A percentile compares a stretch with the other conserved stretches of the same genome.
Evolutionary conservation across 2,113 vertebrate genomes (phyloP).

Genomic region (Zingel zingel): DNA sequence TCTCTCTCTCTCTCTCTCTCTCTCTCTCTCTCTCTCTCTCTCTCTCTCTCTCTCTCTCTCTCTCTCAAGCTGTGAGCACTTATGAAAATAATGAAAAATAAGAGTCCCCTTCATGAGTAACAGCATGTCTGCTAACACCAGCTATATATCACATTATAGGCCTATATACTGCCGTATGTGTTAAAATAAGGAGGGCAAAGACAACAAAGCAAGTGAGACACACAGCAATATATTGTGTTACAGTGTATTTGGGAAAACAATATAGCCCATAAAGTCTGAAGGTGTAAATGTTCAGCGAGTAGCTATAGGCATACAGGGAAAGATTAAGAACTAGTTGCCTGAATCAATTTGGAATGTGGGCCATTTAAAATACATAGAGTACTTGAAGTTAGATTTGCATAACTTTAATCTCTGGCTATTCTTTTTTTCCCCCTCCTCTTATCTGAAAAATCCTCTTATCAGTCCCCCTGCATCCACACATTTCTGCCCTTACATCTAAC

Average conservation of each 20-base stretch:
- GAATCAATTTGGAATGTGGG: conserved; percentile 59
- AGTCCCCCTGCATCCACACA: conserved; percentile 61
- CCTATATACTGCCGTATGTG: conserved; percentile 19
- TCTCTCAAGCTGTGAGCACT: background rate
- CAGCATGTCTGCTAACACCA: conserved; percentile 50
- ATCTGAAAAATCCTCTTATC: conserved; percentile 77
- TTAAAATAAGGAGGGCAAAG: conserved; percentile 1
- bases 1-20: too few relatives aligned
- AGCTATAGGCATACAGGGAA: conserved; percentile 29
- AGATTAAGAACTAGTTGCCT: conserved; percentile 51
- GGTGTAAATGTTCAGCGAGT: conserved; percentile 26
- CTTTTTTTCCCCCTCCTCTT: conserved; percentile 40
- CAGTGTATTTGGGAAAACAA: conserved; percentile 31
- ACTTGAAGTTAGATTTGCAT: conserved; percentile 69
- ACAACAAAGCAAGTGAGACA: conserved; percentile 27
- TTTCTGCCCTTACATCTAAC: conserved; percentile 48
- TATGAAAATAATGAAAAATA: conserved; percentile 25
- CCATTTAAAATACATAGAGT: conserved; percentile 61
- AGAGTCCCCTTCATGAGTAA: conserved; percentile 65
- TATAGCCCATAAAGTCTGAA: conserved; percentile 23
- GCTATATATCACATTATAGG: conserved; percentile 5
- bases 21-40: background rate
- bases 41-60: background rate
- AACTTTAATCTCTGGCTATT: conserved; percentile 76
- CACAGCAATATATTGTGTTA: conserved; percentile 15